A percentile compares a stretch with the other conserved stretches of the same genome.
Evolutionary conservation across 2,797 vertebrate genomes (phyloP).

Genomic region (Peromyscus melanophrys): DNA sequence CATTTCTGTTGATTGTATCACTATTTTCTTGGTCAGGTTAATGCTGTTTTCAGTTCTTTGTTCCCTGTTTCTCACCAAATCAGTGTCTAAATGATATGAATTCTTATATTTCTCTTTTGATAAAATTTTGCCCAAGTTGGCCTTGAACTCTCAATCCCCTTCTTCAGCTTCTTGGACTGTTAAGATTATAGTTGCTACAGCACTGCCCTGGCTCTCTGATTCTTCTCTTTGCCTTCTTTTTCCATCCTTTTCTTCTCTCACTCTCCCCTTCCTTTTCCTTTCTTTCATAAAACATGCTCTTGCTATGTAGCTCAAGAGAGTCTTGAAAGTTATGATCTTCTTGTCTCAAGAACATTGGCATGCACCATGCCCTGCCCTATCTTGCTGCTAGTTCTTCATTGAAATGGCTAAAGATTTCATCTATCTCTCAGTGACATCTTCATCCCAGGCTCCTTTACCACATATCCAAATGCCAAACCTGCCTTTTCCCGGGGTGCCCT

Average conservation of each 20-base stretch:
- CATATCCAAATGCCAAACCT: background rate
- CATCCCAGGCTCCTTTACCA: background rate
- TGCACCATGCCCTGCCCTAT: background rate
- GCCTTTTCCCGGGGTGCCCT: background rate
- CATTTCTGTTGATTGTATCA: background rate
- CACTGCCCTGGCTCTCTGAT: background rate
- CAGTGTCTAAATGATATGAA: background rate
- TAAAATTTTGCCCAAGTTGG: background rate
- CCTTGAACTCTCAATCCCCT: background rate
- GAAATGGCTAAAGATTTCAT: background rate
- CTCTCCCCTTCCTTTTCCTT: background rate
- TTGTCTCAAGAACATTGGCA: background rate
- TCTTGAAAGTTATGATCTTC: background rate
- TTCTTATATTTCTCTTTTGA: background rate
- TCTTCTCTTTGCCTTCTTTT: background rate
- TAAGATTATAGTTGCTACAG: background rate
- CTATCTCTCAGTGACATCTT: background rate
- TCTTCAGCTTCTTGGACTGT: background rate
- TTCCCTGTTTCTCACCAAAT: background rate
- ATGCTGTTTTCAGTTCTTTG: conserved; percentile 39
- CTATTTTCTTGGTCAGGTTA: conserved; percentile 41
- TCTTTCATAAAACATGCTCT: background rate
- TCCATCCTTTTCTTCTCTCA: too few species aligned
- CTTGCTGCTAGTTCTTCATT: background rate
- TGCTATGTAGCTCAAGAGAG: background rate